Evolutionary conservation across 2,888 invertebrate genomes (phyloP).

Genomic region (Iphiclides podalirius): DNA sequence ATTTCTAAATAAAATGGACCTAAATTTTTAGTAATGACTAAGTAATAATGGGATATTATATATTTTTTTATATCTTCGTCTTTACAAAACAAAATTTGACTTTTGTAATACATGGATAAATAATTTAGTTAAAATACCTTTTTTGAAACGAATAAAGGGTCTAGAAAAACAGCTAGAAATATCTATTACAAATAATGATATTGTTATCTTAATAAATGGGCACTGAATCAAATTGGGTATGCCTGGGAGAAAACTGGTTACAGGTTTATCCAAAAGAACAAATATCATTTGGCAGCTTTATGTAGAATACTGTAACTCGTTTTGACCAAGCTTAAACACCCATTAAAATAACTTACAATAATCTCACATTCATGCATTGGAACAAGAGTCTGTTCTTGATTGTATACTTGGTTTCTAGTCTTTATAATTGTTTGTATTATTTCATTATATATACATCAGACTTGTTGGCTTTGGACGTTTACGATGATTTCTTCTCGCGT

Average conservation of each 20-base stretch:
- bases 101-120: not conserved
- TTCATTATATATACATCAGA: constrained; percentile 76
- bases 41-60: not conserved
- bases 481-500: constrained; percentile 83
- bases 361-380: constrained; percentile 67
- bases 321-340: constrained; percentile 38
- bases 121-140: not conserved
- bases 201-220: constrained; percentile 3
- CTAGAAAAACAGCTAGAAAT: not conserved
- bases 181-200: not conserved
- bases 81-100: not conserved
- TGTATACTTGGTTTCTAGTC: constrained; percentile 59
- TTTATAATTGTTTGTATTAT: constrained; percentile 50
- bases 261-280: not conserved
- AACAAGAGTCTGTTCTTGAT: constrained; percentile 68
- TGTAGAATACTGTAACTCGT: constrained; percentile 23
- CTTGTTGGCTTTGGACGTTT: constrained; percentile 61
- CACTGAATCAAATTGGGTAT: not conserved
- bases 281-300: too few species aligned
- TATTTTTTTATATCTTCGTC: not conserved
- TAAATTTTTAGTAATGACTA: not conserved
- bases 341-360: constrained; percentile 57
- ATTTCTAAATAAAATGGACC: not conserved
- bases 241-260: constrained; percentile 6
- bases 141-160: not conserved